Base-by-base conservation (phyloP, 1,140 invertebrate genomes). In the Anoplophora glabripennis region DNA sequence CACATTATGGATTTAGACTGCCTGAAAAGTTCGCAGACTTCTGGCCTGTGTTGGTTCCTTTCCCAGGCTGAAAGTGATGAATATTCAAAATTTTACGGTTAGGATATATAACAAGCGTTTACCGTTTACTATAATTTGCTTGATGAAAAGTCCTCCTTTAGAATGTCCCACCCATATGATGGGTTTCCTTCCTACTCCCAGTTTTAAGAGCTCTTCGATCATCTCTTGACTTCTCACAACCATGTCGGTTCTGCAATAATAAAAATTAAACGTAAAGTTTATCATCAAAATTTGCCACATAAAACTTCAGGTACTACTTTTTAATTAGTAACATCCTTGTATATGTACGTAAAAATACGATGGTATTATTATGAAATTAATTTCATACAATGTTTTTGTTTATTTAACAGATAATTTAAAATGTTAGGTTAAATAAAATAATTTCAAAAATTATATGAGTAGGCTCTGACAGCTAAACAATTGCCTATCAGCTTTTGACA, bases 161-260 rank as follows among this genome's bases (percentile, higher is more conserved):
- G 85, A 87, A 68, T 88, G 86, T 11, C 84, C 86, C 5, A 87
- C 86, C 83, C 86, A 88, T 7, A 87, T 75, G 40, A 88, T 85
- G 1, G 86, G 86, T 35, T 79, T 76, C 35, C 75, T 69, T 0
- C 86, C 86, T 4, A 87, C 84, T 0, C 80, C 81, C 28, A 85
- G 61, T 15, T 77, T 75, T 9, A 81, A 60, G 4, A 88, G 72
- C 53, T 85, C 78, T 5, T 79, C 73, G 49, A 82, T 83, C 86
- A 88, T 88, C 72, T 88, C 85, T 12, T 81, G 76, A 5, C 85
- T 81, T 62, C 86, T 73, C 61, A 86, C 81, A 34, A 80, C 75
- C 17, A 88, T 76, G 14, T 78, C 75, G 9, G 79, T 75, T 58
- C 80, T 81, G 63, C n/a, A n/a, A n/a, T n/a, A n/a, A n/a, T n/a